Conservation (phyloP, 2,797 vertebrate genomes). For the Leptatherina wallacei region DNA sequence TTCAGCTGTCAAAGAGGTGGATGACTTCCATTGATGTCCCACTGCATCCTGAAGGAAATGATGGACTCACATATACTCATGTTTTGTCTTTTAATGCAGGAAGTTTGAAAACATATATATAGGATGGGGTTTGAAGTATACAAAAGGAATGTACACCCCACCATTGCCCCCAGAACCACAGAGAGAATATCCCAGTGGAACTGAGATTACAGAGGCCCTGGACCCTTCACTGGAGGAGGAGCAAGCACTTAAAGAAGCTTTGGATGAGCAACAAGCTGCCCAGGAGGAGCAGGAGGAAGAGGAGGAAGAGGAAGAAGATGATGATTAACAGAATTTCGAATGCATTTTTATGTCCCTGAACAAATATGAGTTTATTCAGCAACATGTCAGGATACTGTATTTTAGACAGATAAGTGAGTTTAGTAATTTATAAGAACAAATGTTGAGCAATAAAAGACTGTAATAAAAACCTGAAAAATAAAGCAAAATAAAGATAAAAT, state of each 20-base stretch:
- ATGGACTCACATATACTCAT: background rate
- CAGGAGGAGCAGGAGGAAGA: conserved; percentile 80
- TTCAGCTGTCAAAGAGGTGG: no score
- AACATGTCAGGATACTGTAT: background rate
- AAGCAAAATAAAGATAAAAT: background rate
- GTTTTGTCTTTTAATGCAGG: conserved; percentile 69
- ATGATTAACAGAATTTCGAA: conserved; percentile 51
- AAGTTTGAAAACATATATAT: conserved; percentile 94
- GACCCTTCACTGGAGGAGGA: conserved; percentile 91
- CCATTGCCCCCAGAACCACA: conserved; percentile 75
- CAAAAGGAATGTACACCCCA: conserved; percentile 82
- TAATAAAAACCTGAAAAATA: no score
- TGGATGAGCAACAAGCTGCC: conserved; percentile 78
- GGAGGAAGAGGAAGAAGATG: conserved; percentile 82
- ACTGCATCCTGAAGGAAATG: background rate
- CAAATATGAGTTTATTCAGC: conserved; percentile 27
- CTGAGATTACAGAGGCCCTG: conserved; percentile 84
- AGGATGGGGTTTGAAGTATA: conserved; percentile 94
- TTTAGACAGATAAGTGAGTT: background rate
- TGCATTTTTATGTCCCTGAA: conserved; percentile 4
- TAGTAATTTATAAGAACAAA: background rate
- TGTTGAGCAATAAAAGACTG: background rate
- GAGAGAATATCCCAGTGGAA: conserved; percentile 84
- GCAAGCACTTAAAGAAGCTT: conserved; percentile 77
- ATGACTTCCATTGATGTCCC: no score